Evolutionary conservation across 2,113 vertebrate species (phyloP), one percentile per base, ranked within the genome.

Genomic region (Gymnocephalus cernua): DNA sequence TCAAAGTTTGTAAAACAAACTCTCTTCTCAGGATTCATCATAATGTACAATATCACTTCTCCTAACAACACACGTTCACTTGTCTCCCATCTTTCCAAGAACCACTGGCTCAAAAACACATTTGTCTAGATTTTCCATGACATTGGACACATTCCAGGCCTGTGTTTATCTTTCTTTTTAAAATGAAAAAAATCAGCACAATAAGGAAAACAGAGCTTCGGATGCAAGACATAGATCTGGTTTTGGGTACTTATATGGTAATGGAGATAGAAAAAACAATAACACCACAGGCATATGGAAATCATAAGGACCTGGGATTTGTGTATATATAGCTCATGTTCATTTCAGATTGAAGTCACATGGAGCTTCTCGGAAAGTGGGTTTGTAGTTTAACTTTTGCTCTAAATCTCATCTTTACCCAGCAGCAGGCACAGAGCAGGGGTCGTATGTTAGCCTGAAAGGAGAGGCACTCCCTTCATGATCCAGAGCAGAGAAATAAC

Each of bases 241-340:
- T 70, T 88, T 77, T 67, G 83, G 86, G 78, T 62, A 82, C 79
- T 85, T 83, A 83, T 89, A 85, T 89, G 89, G 91, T 91, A 93
- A 92, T 88, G 86, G 83, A 92, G 81, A 89, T 74, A 81, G 85
- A 86, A 91, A 91, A 93, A 93, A 92, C 91, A 92, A 93, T 86
- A 93, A 92, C 88, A 91, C 83, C 65, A 81, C 69, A 89, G 73
- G 69, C 95, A 95, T 94, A 94, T 95, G 95, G 95, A 95, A 95
- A 93, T 89, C 92, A 95, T 95, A 94, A 94, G 70, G 74, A 77
- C 23, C 71, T 53, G 61, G 74, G 89, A 77, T 90, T 91, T 88
- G 88, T 91, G 85, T 92, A 92, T 86, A 83, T 87, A 91, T 89
- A 89, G 82, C 88, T 93, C 82, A 77, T 90, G 94, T 88, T 94